Evolutionary conservation across 2,797 vertebrate species (phyloP).

Genomic region (Squalus acanthias): DNA sequence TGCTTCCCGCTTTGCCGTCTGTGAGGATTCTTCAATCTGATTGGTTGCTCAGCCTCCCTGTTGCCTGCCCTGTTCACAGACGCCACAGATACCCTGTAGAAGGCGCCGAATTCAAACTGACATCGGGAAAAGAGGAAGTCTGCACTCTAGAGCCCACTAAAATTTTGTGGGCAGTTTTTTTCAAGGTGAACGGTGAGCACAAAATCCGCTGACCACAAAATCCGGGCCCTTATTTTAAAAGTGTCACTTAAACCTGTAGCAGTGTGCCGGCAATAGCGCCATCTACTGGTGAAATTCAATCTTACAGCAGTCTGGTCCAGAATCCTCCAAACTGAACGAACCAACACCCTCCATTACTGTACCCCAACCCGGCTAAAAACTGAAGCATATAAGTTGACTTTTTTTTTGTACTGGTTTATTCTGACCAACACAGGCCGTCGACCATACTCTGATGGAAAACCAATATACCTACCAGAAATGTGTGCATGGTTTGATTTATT

Average conservation of each 20-base stretch:
- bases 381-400: background rate
- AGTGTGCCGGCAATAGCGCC: background rate
- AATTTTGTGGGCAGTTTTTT: background rate
- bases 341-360: background rate
- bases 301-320: background rate
- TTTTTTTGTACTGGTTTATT: background rate
- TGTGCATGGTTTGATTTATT: background rate
- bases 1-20: background rate
- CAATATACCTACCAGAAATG: background rate
- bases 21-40: background rate
- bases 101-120: background rate
- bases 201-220: background rate
- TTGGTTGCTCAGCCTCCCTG: background rate
- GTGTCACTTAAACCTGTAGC: background rate
- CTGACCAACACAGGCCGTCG: background rate
- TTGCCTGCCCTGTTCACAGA: background rate
- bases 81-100: background rate
- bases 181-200: no score
- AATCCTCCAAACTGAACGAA: background rate
- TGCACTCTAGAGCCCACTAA: background rate
- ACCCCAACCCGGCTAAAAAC: background rate
- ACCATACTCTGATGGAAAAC: background rate
- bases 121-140: background rate
- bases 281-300: background rate
- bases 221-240: no score